phyloP scores from a whole-genome alignment of 2,797 vertebrate genomes.

The Hylomyscus alleni region DNA sequence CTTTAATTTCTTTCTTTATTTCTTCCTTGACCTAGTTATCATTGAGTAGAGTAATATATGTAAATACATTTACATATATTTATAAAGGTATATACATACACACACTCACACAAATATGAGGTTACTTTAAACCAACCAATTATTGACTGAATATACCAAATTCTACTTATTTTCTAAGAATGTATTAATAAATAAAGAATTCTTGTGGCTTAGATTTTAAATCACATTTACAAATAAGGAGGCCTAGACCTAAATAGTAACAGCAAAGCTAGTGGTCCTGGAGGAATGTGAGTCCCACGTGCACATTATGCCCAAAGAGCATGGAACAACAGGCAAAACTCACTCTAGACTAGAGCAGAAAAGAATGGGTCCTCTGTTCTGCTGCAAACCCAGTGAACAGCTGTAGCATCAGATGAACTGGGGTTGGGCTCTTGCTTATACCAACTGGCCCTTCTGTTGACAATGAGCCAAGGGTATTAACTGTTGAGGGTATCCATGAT shows the following conservation, averaged over 20 bases:
- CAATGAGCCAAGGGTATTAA: constrained; percentile 77
- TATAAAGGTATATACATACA: neutral
- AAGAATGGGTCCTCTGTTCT: constrained; percentile 6
- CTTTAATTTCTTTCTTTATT: no score
- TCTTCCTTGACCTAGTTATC: no score
- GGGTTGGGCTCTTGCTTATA: constrained; percentile 61
- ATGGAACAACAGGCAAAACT: neutral
- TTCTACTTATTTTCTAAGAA: neutral
- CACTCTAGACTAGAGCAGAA: neutral
- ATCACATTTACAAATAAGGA: constrained; percentile 87
- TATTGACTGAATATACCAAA: neutral
- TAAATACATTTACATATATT: neutral
- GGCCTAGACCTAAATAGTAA: constrained; percentile 70
- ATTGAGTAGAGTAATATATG: no score
- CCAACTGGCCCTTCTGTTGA: constrained; percentile 71
- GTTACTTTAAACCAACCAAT: neutral
- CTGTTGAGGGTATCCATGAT: constrained; percentile 80
- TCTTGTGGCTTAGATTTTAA: constrained; percentile 71
- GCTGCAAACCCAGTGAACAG: constrained; percentile 64
- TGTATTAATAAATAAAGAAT: no score
- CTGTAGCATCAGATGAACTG: constrained; percentile 31
- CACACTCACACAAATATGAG: neutral
- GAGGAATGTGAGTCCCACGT: constrained; percentile 69
- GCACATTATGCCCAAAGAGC: neutral
- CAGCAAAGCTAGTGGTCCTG: constrained; percentile 48